Conservation (phyloP, 2,113 vertebrate species). For the Phalacrocorax pelagicus region DNA sequence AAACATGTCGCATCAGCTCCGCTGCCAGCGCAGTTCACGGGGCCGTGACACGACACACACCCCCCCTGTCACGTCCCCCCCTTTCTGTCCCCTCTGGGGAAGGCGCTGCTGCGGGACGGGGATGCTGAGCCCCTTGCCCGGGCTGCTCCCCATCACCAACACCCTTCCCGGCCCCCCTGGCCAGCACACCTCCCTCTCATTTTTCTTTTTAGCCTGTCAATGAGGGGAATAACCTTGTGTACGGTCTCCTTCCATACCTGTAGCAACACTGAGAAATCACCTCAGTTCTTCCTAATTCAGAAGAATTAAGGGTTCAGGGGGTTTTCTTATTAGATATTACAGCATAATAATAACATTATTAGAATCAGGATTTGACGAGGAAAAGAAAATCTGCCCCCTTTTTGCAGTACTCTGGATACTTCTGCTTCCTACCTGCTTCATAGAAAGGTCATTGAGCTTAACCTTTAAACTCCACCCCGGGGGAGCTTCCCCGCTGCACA, state of each 20-base stretch:
- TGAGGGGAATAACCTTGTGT: background rate
- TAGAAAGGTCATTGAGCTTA: background rate
- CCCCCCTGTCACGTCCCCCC: rapidly evolving
- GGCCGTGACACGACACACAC: rapidly evolving
- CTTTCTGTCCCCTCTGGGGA: background rate
- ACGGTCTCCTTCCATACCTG: background rate
- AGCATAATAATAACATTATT: background rate
- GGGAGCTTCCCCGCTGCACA: background rate
- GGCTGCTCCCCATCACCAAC: background rate
- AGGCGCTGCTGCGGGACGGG: rapidly evolving
- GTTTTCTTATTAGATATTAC: background rate
- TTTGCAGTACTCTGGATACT: background rate
- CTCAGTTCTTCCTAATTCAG: background rate
- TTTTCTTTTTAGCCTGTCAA: background rate
- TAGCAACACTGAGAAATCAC: too few relatives aligned
- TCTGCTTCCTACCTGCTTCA: background rate
- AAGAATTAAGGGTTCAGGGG: background rate
- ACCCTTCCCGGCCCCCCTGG: background rate
- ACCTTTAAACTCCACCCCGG: background rate
- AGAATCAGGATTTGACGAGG: background rate
- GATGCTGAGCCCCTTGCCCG: background rate
- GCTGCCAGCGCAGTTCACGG: background rate
- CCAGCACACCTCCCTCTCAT: too few relatives aligned
- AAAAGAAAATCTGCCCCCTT: background rate
- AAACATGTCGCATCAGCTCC: background rate